These are phyloP conservation scores for Kradibia gibbosae DNA, from an alignment of 1,140 invertebrate genomes.

Conservation along the genomic window DNA sequence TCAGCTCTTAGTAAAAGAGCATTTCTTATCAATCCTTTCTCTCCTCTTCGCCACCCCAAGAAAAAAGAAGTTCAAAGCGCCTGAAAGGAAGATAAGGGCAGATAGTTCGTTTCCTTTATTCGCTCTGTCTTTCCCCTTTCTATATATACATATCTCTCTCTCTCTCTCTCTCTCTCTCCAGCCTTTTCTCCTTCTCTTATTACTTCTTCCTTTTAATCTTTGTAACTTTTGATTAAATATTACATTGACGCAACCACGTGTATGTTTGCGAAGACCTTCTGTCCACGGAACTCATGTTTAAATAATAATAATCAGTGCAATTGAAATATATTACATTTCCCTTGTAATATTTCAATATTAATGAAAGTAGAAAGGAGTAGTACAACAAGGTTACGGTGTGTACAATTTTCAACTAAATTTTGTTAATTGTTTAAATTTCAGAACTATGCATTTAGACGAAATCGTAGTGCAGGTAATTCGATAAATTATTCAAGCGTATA, in stretches of 20 bases:
- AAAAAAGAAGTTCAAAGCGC: background rate
- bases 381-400: background rate
- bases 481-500: too few species aligned
- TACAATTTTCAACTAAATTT: background rate
- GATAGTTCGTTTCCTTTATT: background rate
- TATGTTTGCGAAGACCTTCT: background rate
- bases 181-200: too few species aligned
- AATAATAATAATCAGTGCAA: background rate
- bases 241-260: background rate
- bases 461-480: too few species aligned
- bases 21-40: conserved; percentile 40
- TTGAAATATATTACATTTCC: background rate
- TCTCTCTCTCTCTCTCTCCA: background rate
- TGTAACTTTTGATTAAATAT: background rate
- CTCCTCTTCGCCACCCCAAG: background rate
- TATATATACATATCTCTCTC: background rate
- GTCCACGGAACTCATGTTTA: background rate
- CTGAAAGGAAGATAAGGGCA: background rate
- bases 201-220: background rate
- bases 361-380: background rate
- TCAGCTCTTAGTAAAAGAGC: background rate
- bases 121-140: too few species aligned
- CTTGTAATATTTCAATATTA: background rate
- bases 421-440: background rate
- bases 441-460: background rate